A percentile compares a stretch with the other conserved stretches of the same genome.
phyloP scores from a whole-genome alignment of 37 sponge, comb jelly and placozoan species.

The Oscarella lobularis region DNA sequence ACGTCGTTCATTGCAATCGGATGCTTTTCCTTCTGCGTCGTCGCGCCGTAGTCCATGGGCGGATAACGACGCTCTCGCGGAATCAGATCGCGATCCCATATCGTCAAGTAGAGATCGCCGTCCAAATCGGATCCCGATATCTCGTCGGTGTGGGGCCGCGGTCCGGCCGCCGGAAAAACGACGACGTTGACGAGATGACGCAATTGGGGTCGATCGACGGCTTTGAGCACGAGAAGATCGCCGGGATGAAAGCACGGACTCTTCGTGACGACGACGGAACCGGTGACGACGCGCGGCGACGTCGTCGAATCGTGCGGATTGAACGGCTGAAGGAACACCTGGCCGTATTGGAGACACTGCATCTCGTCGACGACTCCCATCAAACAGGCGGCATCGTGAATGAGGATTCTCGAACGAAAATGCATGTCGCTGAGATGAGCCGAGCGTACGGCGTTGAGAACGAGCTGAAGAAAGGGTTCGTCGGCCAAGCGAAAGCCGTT shows the following conservation, averaged over 20 bases:
- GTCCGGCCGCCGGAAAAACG: slow-evolving; percentile 23
- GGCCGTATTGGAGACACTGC: background rate
- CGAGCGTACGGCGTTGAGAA: background rate
- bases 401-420: background rate
- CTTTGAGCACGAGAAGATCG: slow-evolving; percentile 46
- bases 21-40: background rate
- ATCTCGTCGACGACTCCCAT: background rate
- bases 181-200: slow-evolving; percentile 10
- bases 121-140: slow-evolving; percentile 27
- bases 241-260: slow-evolving; percentile 76
- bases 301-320: no score
- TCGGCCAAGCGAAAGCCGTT: background rate
- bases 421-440: background rate
- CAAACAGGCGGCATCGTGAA: background rate
- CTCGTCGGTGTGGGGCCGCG: slow-evolving; percentile 15
- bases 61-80: slow-evolving; percentile 5
- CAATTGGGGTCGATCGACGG: slow-evolving; percentile 23
- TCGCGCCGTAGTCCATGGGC: slow-evolving; percentile 15
- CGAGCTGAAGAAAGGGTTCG: background rate
- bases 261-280: slow-evolving; percentile 53
- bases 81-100: slow-evolving; percentile 21
- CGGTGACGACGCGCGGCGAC: no score
- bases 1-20: background rate
- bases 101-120: slow-evolving; percentile 28
- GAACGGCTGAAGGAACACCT: no score